Evolutionary conservation across 2,888 invertebrate genomes (phyloP), one percentile per base, ranked within the genome.

Genomic region (Quadriops clusia): DNA sequence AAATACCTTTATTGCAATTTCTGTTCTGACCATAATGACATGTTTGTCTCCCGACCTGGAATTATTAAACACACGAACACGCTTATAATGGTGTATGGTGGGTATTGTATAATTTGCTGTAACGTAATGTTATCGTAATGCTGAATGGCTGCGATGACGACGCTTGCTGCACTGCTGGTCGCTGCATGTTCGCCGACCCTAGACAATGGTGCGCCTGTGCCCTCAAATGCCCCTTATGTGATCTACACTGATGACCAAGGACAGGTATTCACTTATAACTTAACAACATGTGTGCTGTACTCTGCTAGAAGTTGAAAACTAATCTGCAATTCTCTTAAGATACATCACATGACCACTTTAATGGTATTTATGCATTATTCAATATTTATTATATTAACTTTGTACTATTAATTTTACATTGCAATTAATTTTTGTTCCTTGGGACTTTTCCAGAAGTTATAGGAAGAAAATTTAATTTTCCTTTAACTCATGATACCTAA

Each of bases 181-280:
- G 65, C 67, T 67, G 68, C 68, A 68, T 68, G 68, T 67, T 54
- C 56, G 67, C 67, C 58, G 54, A 53, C 47, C 49, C 56, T 61
- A 68, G 68, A 68, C 67, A 68, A 65, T 68, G 68, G 68, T 64
- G 64, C 66, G 65, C 66, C 78, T 72, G 74, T 81, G 72, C 81
- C 84, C 63, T 73, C 77, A 68, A 89, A 89, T 72, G 86, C 85
- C 74, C 82, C 82, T 66, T 85, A 80, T 75, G 86, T 89, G 73
- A 80, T 82, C 74, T 89, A 89, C 80, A 87, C 87, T 72, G 89
- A 89, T 74, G 82, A 83, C 68, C 82, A 83, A 74, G 87, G 85
- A 78, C 87, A 89, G 89, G 89, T 89, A 85, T 71, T 68, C 68
- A 56, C 53, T 55, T 60, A 48, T 47, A 56, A 52, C 54, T 56